Conservation (phyloP, 2,113 vertebrate genomes). For the Anser brachyrhynchus region DNA sequence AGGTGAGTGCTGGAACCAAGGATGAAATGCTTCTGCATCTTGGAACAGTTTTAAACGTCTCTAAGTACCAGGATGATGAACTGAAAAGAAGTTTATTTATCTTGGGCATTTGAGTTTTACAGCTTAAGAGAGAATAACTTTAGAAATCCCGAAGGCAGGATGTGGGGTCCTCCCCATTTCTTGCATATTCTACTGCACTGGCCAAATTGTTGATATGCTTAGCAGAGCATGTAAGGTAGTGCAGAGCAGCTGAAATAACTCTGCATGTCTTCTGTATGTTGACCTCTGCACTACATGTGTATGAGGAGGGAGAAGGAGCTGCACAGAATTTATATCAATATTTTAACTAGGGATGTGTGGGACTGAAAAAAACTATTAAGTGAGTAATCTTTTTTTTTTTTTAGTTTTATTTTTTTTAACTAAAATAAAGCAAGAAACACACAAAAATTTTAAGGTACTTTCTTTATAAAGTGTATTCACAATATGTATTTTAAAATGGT, state of each 20-base stretch:
- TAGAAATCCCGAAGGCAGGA: background rate
- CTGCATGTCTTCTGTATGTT: background rate
- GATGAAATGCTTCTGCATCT: background rate
- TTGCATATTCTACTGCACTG: background rate
- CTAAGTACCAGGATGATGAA: background rate
- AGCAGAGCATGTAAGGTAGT: conserved; percentile 45
- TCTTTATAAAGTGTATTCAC: background rate
- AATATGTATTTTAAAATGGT: background rate
- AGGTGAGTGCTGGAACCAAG: background rate
- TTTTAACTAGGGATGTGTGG: conserved; percentile 30
- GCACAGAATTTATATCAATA: background rate
- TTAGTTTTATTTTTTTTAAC: background rate
- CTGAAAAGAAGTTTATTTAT: conserved; percentile 46
- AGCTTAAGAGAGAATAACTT: conserved; percentile 42
- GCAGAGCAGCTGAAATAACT: conserved; percentile 73
- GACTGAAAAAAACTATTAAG: background rate
- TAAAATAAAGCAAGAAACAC: background rate
- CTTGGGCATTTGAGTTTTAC: conserved; percentile 43
- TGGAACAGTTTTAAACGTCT: background rate
- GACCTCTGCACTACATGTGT: background rate
- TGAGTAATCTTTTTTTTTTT: background rate
- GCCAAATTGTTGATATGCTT: conserved; percentile 55
- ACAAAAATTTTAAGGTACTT: background rate
- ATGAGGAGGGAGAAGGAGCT: background rate
- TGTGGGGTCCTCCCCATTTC: background rate